Conservation (phyloP, 2,888 invertebrate genomes). For the Zele albiditarsus region DNA sequence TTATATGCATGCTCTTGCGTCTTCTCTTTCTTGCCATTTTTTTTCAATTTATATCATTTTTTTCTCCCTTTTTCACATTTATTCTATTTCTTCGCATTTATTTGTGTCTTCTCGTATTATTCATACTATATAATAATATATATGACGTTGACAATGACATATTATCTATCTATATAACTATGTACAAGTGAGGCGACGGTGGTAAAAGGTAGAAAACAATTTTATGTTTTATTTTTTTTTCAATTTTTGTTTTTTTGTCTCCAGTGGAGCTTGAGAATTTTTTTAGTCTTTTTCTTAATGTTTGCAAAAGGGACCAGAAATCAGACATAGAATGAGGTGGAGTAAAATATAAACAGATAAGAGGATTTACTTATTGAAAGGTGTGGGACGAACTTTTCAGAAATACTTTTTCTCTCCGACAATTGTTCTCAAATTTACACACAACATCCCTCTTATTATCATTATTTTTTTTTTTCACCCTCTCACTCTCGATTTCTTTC, state of each 20-base stretch:
- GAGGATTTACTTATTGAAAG: background rate
- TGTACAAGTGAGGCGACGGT: conserved; percentile 67
- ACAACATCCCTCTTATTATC: background rate
- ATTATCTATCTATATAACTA: conserved; percentile 72
- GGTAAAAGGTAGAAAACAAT: conserved; percentile 33
- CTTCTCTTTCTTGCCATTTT: conserved; percentile 21
- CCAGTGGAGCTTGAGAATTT: conserved; percentile 18
- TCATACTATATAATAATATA: conserved; percentile 42
- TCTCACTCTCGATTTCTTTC: conserved; percentile 21
- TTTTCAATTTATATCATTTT: conserved; percentile 27
- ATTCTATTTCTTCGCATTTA: conserved; percentile 37
- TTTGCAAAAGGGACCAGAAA: background rate
- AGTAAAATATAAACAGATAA: background rate
- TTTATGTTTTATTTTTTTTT: conserved; percentile 14
- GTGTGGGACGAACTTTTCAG: background rate
- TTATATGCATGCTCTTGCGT: conserved; percentile 14
- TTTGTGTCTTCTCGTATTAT: conserved; percentile 43
- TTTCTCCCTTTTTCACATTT: conserved; percentile 29
- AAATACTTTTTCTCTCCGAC: background rate
- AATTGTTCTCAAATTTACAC: background rate
- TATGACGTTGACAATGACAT: conserved; percentile 46
- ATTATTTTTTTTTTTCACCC: conserved; percentile 11
- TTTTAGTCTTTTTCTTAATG: conserved; percentile 7
- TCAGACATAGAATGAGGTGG: background rate
- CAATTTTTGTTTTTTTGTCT: conserved; percentile 6